Evolutionary conservation across 2,797 vertebrate species (phyloP).

Genomic region (Sternotherus odoratus): DNA sequence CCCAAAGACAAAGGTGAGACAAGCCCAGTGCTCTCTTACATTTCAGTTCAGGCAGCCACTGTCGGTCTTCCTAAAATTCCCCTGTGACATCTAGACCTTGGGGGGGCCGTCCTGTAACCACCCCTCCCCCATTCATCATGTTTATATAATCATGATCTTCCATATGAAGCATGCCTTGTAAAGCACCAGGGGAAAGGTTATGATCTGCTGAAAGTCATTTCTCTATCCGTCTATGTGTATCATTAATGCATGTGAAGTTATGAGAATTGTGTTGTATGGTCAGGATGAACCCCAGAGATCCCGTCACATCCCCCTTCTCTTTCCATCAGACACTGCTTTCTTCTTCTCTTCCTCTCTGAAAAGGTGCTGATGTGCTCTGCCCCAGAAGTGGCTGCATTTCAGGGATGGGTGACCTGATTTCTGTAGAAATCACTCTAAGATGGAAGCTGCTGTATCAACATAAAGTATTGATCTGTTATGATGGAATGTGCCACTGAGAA

Average conservation of each 20-base stretch:
- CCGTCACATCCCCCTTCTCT: not conserved
- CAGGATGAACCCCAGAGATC: no score
- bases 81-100: no score
- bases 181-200: no score
- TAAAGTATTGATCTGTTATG: not conserved
- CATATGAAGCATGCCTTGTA: no score
- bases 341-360: fast-evolving
- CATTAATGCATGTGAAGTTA: no score
- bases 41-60: fast-evolving
- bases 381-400: not conserved
- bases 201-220: no score
- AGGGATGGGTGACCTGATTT: not conserved
- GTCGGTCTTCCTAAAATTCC: not conserved
- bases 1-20: not conserved
- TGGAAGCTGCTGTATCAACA: not conserved
- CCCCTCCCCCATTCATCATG: no score
- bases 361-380: not conserved
- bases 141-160: no score
- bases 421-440: not conserved
- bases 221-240: no score
- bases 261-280: no score
- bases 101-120: no score
- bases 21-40: not conserved
- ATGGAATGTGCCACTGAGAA: not conserved
- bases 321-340: not conserved